Percentiles rank a stretch among this genome's conserved stretches.
phyloP scores from a whole-genome alignment of 2,888 invertebrate genomes.

The Cabera pusaria region DNA sequence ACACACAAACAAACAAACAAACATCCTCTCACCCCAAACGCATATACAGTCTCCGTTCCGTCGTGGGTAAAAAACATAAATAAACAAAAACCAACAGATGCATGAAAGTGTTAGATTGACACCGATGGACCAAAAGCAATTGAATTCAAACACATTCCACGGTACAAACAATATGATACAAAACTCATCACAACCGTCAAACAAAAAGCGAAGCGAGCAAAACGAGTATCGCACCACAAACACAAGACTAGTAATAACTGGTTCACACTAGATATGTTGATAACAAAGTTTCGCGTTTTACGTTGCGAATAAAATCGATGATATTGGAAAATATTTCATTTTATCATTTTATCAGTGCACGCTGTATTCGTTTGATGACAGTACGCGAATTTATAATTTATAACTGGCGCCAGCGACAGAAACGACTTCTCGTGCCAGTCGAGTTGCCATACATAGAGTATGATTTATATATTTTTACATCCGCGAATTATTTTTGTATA shows the following conservation, averaged over 20 bases:
- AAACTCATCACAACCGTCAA: slow-evolving; percentile 14
- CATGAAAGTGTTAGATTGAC: too few species aligned
- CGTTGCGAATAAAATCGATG: slow-evolving; percentile 32
- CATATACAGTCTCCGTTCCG: too few species aligned
- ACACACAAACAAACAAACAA: too few species aligned
- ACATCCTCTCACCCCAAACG: too few species aligned
- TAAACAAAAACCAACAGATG: too few species aligned
- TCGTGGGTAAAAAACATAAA: too few species aligned
- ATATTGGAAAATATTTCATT: slow-evolving; percentile 45
- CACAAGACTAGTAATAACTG: slow-evolving; percentile 17
- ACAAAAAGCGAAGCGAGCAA: slow-evolving; percentile 3
- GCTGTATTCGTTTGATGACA: slow-evolving; percentile 28
- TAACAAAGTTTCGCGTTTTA: slow-evolving; percentile 29
- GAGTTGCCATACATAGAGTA: too few species aligned
- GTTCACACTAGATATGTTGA: slow-evolving; percentile 20
- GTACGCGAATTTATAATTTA: slow-evolving; percentile 27
- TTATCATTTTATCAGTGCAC: slow-evolving; percentile 32
- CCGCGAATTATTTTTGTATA: too few species aligned
- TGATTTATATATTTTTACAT: too few species aligned
- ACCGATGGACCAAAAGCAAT: not conserved
- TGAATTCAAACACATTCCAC: not conserved
- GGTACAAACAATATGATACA: slow-evolving; percentile 3
- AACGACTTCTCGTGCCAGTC: too few species aligned
- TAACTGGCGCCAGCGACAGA: too few species aligned
- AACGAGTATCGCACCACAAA: slow-evolving; percentile 4